phyloP scores from a whole-genome alignment of 2,113 vertebrate genomes.

The Ceratotherium simum region DNA sequence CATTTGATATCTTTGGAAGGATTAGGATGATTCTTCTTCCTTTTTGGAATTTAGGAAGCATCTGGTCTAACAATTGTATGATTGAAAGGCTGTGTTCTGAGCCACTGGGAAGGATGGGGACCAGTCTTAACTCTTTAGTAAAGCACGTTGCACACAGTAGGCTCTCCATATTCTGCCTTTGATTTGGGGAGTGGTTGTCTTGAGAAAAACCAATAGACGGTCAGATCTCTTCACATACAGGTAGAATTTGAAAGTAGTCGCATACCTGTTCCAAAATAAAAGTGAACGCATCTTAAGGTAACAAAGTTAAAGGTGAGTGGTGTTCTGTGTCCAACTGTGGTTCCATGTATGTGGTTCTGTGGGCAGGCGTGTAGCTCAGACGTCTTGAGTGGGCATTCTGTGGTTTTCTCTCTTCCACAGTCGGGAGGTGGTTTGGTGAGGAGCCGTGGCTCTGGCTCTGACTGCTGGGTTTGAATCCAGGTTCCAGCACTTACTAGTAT shows the following conservation, averaged over 20 bases:
- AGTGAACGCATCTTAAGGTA: background rate
- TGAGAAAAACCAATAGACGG: background rate
- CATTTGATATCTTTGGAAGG: background rate
- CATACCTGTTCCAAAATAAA: too few species aligned
- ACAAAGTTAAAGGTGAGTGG: background rate
- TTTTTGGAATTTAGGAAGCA: background rate
- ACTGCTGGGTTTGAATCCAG: background rate
- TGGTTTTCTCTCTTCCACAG: background rate
- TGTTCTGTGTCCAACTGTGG: background rate
- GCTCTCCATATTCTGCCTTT: background rate
- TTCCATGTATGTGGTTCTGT: background rate
- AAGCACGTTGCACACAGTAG: background rate
- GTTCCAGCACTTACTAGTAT: background rate
- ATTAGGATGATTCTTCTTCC: background rate
- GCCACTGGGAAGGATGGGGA: background rate
- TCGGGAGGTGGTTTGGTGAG: background rate
- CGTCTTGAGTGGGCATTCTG: accelerated
- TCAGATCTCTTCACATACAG: background rate
- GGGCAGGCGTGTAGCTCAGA: background rate
- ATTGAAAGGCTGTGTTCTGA: background rate
- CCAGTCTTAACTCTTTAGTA: background rate
- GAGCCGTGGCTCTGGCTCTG: background rate
- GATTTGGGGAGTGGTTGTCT: background rate
- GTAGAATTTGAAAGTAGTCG: background rate
- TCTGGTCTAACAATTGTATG: accelerated